Evolutionary conservation across 1,140 invertebrate species (phyloP).

Genomic region (Andricus grossulariae): DNA sequence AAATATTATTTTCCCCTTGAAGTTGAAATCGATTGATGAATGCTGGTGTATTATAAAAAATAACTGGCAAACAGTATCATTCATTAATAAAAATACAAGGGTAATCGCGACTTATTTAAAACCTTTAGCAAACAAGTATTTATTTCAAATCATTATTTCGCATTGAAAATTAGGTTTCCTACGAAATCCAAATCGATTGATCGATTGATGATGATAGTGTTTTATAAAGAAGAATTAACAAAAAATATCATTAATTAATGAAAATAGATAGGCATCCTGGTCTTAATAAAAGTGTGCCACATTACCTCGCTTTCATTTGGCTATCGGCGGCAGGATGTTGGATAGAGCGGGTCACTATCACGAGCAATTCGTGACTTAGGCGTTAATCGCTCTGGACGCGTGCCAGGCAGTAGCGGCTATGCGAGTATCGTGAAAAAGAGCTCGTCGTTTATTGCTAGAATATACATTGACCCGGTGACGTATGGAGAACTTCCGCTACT

Average conservation of each 20-base stretch:
- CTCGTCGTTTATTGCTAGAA: not conserved
- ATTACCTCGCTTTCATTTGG: not conserved
- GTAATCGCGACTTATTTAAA: too few species aligned
- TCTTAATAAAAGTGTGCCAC: not conserved
- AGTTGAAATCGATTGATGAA: too few species aligned
- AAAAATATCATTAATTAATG: not conserved
- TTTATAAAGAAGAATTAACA: too few species aligned
- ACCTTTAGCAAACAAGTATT: too few species aligned
- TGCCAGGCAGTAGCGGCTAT: constrained; percentile 38
- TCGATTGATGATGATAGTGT: too few species aligned
- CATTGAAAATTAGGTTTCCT: too few species aligned
- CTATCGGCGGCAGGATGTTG: not conserved
- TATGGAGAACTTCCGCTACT: constrained; percentile 28
- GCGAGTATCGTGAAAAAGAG: constrained; percentile 24
- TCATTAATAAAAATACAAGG: too few species aligned
- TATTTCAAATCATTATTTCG: too few species aligned
- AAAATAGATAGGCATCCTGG: not conserved
- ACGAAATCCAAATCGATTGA: too few species aligned
- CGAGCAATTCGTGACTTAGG: constrained; percentile 52
- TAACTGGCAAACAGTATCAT: too few species aligned
- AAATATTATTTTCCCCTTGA: too few species aligned
- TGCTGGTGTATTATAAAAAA: too few species aligned
- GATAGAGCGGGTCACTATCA: not conserved
- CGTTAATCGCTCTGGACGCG: constrained; percentile 52
- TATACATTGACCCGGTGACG: not conserved